phyloP scores from a whole-genome alignment of 2,797 vertebrate genomes.

The Decapterus maruadsi region DNA sequence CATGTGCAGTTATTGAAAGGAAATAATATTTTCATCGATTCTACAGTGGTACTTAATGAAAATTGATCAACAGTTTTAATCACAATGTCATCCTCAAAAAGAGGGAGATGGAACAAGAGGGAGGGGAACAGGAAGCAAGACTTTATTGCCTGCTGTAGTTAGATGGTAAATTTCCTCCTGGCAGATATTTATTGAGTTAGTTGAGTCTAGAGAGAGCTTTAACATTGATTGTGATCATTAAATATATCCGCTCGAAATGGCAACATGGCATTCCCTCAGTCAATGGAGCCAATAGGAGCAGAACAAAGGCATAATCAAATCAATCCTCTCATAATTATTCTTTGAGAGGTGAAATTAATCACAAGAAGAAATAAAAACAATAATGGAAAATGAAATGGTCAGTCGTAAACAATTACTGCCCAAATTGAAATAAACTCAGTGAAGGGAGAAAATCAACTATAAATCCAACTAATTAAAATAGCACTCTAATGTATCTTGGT shows the following conservation, averaged over 20 bases:
- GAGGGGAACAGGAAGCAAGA: conserved; percentile 64
- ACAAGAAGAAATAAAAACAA: conserved; percentile 84
- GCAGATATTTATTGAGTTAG: conserved; percentile 89
- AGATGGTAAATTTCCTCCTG: conserved; percentile 88
- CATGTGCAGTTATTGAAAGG: conserved; percentile 70
- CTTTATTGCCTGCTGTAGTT: conserved; percentile 86
- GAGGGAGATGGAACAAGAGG: conserved; percentile 52
- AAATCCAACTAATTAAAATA: conserved; percentile 75
- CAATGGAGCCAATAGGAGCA: conserved; percentile 82
- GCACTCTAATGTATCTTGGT: conserved; percentile 62
- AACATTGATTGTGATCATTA: conserved; percentile 91
- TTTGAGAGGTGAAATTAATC: conserved; percentile 86
- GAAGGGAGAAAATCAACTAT: conserved; percentile 70
- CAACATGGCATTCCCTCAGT: conserved; percentile 85
- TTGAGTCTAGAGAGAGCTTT: conserved; percentile 86
- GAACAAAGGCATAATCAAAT: conserved; percentile 85
- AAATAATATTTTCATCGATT: conserved; percentile 84
- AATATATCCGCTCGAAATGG: conserved; percentile 88
- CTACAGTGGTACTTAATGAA: conserved; percentile 84
- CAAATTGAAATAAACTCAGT: conserved; percentile 79
- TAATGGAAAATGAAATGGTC: conserved; percentile 84
- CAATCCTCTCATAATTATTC: conserved; percentile 88
- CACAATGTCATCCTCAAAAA: conserved; percentile 82
- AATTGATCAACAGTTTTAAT: conserved; percentile 88
- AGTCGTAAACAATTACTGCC: conserved; percentile 81